These are phyloP conservation scores for Eclectus roratus DNA, from an alignment of 2,113 vertebrate genomes.

Conservation along the genomic window DNA sequence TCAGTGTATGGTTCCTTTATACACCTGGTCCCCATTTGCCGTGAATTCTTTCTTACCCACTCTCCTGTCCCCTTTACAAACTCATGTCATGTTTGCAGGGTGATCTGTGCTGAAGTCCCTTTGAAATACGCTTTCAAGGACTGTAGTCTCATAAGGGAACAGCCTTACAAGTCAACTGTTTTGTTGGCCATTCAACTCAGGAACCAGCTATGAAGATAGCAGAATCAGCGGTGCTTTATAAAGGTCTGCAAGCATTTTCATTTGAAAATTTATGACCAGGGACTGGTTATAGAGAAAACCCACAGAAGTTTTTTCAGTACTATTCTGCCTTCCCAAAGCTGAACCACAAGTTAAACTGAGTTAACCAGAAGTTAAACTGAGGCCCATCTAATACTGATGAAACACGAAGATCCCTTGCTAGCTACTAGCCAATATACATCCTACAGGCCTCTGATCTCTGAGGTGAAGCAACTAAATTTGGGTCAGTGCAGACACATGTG, in stretches of 20 bases:
- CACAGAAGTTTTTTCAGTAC: not conserved
- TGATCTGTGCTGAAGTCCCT: not conserved
- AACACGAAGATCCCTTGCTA: not conserved
- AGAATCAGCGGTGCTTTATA: not conserved
- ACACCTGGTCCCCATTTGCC: not conserved
- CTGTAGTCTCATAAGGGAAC: not conserved
- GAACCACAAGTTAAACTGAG: not conserved
- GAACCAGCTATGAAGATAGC: not conserved
- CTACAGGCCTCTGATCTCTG: not conserved
- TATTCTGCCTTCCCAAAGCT: not conserved
- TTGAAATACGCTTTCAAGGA: not conserved
- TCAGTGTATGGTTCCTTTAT: not conserved
- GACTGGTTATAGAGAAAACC: not conserved
- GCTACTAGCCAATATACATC: not conserved
- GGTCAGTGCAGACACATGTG: not conserved
- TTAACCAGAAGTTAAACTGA: not conserved
- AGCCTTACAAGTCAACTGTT: not conserved
- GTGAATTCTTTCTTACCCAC: not conserved
- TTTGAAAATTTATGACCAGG: not conserved
- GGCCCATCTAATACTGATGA: not conserved
- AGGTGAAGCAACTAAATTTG: not conserved
- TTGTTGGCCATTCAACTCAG: not conserved
- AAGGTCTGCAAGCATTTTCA: not conserved
- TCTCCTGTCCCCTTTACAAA: not conserved
- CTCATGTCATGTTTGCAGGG: not conserved